These are phyloP conservation scores for Galbula dea DNA, from an alignment of 2,113 vertebrate genomes.

Conservation along the genomic window DNA sequence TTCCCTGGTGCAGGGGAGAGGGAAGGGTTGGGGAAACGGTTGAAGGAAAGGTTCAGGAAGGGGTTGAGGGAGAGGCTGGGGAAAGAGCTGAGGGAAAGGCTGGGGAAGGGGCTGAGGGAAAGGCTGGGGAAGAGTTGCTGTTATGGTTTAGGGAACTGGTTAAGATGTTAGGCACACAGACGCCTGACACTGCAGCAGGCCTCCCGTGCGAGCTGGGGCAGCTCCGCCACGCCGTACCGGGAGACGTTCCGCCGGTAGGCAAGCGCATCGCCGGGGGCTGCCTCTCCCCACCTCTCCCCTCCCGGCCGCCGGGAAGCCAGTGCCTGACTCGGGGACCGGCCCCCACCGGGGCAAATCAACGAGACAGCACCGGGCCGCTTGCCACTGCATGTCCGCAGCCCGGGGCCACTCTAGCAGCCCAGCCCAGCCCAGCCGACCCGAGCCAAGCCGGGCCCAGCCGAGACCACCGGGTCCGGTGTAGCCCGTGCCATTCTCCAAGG, in stretches of 20 bases:
- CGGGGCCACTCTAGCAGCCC: too few species aligned
- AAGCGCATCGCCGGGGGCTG: neutral
- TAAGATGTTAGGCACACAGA: too few species aligned
- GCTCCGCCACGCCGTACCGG: too few species aligned
- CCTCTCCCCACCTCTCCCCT: neutral
- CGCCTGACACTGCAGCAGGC: neutral
- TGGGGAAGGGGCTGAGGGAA: neutral
- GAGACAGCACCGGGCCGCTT: neutral
- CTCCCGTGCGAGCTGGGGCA: neutral
- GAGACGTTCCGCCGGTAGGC: neutral
- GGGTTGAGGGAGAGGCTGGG: too few species aligned
- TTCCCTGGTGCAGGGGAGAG: neutral
- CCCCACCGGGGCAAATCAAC: too few species aligned
- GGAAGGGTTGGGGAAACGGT: neutral
- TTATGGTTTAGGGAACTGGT: too few species aligned
- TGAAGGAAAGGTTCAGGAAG: neutral
- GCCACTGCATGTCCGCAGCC: neutral
- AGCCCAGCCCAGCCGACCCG: too few species aligned
- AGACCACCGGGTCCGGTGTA: too few species aligned
- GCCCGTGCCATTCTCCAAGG: too few species aligned
- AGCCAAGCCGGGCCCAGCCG: too few species aligned
- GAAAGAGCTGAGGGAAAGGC: neutral
- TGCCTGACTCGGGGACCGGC: neutral
- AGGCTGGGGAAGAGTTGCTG: neutral
- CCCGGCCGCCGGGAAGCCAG: neutral